phyloP scores from a whole-genome alignment of 2,797 vertebrate genomes.

The Gymnothorax reevesii region DNA sequence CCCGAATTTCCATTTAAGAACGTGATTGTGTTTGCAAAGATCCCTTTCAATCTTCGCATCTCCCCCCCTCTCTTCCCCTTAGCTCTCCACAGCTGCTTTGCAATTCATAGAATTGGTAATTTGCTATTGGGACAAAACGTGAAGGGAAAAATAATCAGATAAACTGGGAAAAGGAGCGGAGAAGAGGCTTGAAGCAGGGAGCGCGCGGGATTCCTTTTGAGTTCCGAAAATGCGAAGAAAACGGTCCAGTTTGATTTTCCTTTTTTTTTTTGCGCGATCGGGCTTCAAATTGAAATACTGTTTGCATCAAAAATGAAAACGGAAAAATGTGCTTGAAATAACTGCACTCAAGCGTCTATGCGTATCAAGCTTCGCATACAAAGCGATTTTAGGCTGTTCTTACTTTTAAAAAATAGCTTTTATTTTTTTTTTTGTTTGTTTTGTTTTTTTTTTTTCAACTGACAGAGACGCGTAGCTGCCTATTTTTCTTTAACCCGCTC shows the following conservation, averaged over 20 bases:
- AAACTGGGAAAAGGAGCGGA: conserved; percentile 75
- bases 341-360: not conserved
- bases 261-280: conserved; percentile 42
- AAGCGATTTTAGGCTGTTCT: not conserved
- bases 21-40: conserved; percentile 91
- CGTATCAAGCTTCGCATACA: not conserved
- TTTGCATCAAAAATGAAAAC: conserved; percentile 10
- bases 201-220: conserved; percentile 67
- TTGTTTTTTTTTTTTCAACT: no score
- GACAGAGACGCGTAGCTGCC: not conserved
- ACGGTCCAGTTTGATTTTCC: conserved; percentile 53
- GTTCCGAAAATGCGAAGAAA: conserved; percentile 66
- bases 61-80: conserved; percentile 74
- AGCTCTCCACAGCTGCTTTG: conserved; percentile 87
- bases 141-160: conserved; percentile 92
- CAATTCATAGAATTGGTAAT: conserved; percentile 94
- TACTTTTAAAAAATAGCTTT: not conserved
- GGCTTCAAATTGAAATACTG: conserved; percentile 44
- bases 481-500: not conserved
- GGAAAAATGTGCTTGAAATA: not conserved
- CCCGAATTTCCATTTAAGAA: conserved; percentile 88
- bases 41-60: conserved; percentile 84
- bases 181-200: conserved; percentile 67
- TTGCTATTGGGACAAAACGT: conserved; percentile 92
- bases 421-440: not conserved